Evolutionary conservation across 2,113 vertebrate genomes (phyloP).

Genomic region (Lichenostomus cassidix): DNA sequence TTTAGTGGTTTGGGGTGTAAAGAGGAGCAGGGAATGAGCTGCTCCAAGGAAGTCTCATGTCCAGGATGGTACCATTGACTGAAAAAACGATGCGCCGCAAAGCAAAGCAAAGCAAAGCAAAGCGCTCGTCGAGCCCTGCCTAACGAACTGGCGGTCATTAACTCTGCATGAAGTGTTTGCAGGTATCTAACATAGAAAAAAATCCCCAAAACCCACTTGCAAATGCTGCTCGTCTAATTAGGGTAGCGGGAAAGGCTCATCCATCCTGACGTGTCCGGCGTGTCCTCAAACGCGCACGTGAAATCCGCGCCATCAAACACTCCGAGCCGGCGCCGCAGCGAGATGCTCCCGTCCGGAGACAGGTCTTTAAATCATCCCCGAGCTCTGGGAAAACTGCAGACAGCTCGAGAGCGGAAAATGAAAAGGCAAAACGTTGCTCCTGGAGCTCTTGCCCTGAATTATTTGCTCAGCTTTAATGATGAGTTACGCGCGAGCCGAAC

Average conservation of each 20-base stretch:
- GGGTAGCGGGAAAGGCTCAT: background rate
- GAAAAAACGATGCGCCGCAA: background rate
- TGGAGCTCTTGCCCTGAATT: constrained; percentile 20
- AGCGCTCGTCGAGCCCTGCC: accelerated
- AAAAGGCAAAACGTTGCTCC: background rate
- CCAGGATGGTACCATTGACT: background rate
- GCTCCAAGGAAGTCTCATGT: background rate
- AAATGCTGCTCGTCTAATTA: background rate
- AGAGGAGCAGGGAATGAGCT: background rate
- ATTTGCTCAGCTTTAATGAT: constrained; percentile 34
- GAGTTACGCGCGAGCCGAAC: background rate
- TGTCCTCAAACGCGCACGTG: background rate
- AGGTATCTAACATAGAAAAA: background rate
- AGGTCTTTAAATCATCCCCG: constrained; percentile 43
- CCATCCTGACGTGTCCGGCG: background rate
- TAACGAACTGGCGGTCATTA: background rate
- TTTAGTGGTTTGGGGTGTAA: background rate
- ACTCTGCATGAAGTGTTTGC: background rate
- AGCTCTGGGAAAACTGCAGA: background rate
- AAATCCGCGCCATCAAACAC: background rate
- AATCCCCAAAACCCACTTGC: background rate
- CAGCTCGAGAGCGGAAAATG: constrained; percentile 8
- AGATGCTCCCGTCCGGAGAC: background rate
- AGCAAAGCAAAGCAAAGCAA: background rate
- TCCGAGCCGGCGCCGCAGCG: background rate